Base-by-base conservation (phyloP, 2,113 vertebrate species). In the Melanotaenia duboulayi region DNA sequence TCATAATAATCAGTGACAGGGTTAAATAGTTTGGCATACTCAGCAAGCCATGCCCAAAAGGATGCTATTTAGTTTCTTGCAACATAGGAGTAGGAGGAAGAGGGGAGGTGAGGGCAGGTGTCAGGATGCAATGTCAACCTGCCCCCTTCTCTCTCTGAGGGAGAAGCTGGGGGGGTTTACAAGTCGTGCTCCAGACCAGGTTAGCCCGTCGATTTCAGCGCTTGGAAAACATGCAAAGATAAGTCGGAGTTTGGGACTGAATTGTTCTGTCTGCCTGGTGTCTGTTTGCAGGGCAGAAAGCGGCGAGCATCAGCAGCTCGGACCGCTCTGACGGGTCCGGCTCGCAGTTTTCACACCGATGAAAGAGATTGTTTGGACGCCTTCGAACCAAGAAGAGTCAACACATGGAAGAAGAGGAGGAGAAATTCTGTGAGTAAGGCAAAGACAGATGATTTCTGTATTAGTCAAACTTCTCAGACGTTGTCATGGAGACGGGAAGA, bases 311-410 rank as follows among this genome's bases (percentile, higher is more conserved):
- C 79, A 72, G 49, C 68, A 48, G 13, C 17, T 6, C 42, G 54
- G 68, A 68, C 68, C 22, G 58, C 44, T 22, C 63, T 7, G 17
- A 42, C 65, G 23, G 46, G 50, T 62, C 73, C 76, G 67, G 50
- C 42, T 71, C 63, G 2, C 72, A 51, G 74, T 51, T 79, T 57
- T 72, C 79, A 76, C 78, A 65, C 76, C 11, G 74, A 83, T 85
- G 88, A 23, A 87, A 91, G 90, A 83, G 91, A 94, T 93, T 94
- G 93, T 94, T 94, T 91, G 83, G 81, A 94, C 91, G 93, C 92
- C 80, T 92, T 76, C 62, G 90, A 85, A 87, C 76, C 82, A 83
- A 87, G 87, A 12, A 70, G 35, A 71, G 37, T 39, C 19, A 32
- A 74, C 51, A 68, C 54, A 23, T 62, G 68, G 28, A 28, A 52